These are phyloP conservation scores for Dorcus parallelipipedus DNA, from an alignment of 2,888 invertebrate genomes.

Conservation along the genomic window DNA sequence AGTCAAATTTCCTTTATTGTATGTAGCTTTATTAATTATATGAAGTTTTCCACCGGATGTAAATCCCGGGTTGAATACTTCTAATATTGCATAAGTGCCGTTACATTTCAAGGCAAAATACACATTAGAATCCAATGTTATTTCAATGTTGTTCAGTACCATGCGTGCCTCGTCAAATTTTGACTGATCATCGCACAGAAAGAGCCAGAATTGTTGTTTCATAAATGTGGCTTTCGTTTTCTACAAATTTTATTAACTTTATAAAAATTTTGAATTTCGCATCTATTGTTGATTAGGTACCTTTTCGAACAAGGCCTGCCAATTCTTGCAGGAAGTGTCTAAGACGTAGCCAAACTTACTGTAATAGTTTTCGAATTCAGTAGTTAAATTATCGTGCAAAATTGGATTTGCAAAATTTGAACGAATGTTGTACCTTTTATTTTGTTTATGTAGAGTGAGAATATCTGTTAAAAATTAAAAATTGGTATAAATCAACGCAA, in stretches of 20 bases:
- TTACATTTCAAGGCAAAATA: constrained; percentile 4
- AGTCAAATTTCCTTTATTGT: constrained; percentile 2
- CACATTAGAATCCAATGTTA: constrained; percentile 13
- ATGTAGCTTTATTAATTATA: constrained; percentile 7
- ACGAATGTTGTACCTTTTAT: constrained; percentile 1
- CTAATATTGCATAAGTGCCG: constrained; percentile 5
- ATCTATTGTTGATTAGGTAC: not conserved
- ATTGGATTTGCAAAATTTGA: not conserved
- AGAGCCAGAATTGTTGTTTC: constrained; percentile 8
- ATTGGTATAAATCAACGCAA: no score
- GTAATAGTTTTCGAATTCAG: constrained; percentile 5
- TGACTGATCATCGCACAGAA: constrained; percentile 3
- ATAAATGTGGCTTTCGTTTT: constrained; percentile 4
- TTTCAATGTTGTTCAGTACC: constrained; percentile 5
- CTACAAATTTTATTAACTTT: not conserved
- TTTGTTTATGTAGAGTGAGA: no score
- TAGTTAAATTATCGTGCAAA: not conserved
- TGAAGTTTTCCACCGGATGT: not conserved
- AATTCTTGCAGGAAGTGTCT: constrained; percentile 5
- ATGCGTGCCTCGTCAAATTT: not conserved
- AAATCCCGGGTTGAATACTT: constrained; percentile 7
- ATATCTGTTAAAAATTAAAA: no score
- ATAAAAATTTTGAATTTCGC: no score
- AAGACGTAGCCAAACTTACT: constrained; percentile 11
- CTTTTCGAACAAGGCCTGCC: constrained; percentile 8